Evolutionary conservation across 2,113 vertebrate genomes (phyloP), one percentile per base, ranked within the genome.

Genomic region (Syngnathus scovelli): DNA sequence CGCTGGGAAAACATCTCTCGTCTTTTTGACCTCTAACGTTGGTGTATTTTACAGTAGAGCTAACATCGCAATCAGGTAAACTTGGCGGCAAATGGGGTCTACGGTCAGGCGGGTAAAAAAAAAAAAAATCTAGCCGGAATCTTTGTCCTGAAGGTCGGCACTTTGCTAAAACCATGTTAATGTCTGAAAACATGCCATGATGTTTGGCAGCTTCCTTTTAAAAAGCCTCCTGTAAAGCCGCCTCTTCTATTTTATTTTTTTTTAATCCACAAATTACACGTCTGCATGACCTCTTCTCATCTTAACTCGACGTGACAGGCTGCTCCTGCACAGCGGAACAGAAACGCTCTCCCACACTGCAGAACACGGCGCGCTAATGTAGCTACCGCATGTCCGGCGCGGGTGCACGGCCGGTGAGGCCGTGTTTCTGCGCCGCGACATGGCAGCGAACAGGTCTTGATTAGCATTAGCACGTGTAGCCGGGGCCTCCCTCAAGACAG

Each of bases 11-110:
- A 92, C 92, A 92, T 85, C 82, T 36, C 55, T 58, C 55, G 75
- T 89, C 91, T 91, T 93, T 71, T 93, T 95, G 95, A 94, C 96
- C 96, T 94, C 93, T 92, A 92, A 94, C 90, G 92, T 90, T 91
- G 88, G 89, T 89, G 93, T 92, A 94, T 95, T 95, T 97, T 93
- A 95, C 93, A 95, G 93, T 89, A 92, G 92, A 96, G 91, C 92
- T 95, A 95, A 93, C 93, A 92, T 92, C 95, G 94, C 92, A 91
- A 90, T 95, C 93, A 94, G 93, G 93, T 94, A 93, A 96, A 95
- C 91, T 56, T 27, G 6, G 55, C 55, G 55, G 27, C 52, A 55
- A 55, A 55, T 27, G 83, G 92, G 90, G 13, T 43, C 6, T 10
- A 15, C 27, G 33, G 56, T 37, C 3, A 3, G 2, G 55, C 2